A percentile compares a stretch with the other conserved stretches of the same genome.
These are phyloP conservation scores for Agrypnia vestita DNA, from an alignment of 1,140 invertebrate species.

Conservation along the genomic window DNA sequence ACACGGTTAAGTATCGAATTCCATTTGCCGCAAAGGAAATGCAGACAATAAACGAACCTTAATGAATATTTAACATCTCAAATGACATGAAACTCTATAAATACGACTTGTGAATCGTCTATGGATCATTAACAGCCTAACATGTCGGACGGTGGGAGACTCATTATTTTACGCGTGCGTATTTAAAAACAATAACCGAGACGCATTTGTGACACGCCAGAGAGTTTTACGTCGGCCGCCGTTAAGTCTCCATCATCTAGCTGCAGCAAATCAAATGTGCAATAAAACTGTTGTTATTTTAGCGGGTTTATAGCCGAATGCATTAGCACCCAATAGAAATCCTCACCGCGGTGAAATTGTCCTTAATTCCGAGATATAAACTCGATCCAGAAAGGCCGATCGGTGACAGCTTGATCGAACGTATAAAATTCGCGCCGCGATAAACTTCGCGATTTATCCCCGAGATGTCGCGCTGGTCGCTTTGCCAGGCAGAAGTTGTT, in stretches of 20 bases:
- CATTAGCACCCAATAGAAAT: conserved; percentile 40
- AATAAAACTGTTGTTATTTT: conserved; percentile 35
- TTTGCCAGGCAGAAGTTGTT: conserved; percentile 22
- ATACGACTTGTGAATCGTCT: conserved; percentile 41
- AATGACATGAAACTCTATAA: conserved; percentile 48
- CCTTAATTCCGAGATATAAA: conserved; percentile 34
- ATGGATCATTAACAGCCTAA: conserved; percentile 43
- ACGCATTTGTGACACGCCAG: neutral
- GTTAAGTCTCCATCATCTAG: neutral
- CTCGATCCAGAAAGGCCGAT: conserved; percentile 21
- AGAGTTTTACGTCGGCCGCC: neutral
- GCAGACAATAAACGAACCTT: conserved; percentile 45
- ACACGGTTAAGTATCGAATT: conserved; percentile 38
- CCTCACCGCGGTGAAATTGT: conserved; percentile 18
- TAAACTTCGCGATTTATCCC: conserved; percentile 44
- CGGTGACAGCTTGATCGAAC: conserved; percentile 43
- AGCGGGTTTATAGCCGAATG: conserved; percentile 23
- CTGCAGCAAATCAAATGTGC: conserved; percentile 12
- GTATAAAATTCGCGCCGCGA: conserved; percentile 39
- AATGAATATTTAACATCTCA: conserved; percentile 49
- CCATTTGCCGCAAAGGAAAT: conserved; percentile 45
- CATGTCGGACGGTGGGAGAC: conserved; percentile 1
- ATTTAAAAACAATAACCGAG: conserved; percentile 1
- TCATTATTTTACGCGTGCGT: neutral
- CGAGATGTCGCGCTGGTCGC: conserved; percentile 7